A percentile compares a stretch with the other conserved stretches of the same genome.
phyloP scores from a whole-genome alignment of 2,888 invertebrate species.

The Orchesellides sinensis region DNA sequence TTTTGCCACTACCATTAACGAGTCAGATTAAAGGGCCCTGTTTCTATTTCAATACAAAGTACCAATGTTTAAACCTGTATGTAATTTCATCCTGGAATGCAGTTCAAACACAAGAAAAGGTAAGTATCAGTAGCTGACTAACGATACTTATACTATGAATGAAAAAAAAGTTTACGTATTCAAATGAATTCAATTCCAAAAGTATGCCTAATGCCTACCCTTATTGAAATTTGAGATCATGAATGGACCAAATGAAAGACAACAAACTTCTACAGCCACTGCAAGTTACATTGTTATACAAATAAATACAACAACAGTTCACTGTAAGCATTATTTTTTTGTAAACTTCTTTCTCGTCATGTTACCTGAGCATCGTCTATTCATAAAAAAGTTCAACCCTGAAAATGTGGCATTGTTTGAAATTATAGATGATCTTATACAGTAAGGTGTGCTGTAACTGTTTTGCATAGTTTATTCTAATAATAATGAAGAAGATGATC shows the following conservation, averaged over 20 bases:
- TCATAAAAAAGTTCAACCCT: neutral
- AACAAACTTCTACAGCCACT: neutral
- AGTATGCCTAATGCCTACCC: neutral
- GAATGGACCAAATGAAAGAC: constrained; percentile 34
- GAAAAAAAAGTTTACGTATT: constrained; percentile 20
- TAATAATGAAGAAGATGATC: neutral
- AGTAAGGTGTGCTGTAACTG: constrained; percentile 13
- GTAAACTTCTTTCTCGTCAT: neutral
- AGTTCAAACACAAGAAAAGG: neutral
- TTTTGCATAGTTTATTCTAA: constrained; percentile 54
- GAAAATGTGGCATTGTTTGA: constrained; percentile 18
- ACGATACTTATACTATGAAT: constrained; percentile 49
- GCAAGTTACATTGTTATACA: constrained; percentile 17
- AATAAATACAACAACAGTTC: no score
- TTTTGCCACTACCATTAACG: no score
- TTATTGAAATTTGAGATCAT: constrained; percentile 51
- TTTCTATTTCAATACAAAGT: no score
- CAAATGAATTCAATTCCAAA: constrained; percentile 12
- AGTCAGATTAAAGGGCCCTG: no score
- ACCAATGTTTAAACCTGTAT: no score
- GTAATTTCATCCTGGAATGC: constrained; percentile 42
- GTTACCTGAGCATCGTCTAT: neutral
- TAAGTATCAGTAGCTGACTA: constrained; percentile 1
- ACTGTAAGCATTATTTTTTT: neutral
- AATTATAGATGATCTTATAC: neutral